Base-by-base conservation (phyloP, 2,888 invertebrate genomes). In the Plagodis pulveraria region DNA sequence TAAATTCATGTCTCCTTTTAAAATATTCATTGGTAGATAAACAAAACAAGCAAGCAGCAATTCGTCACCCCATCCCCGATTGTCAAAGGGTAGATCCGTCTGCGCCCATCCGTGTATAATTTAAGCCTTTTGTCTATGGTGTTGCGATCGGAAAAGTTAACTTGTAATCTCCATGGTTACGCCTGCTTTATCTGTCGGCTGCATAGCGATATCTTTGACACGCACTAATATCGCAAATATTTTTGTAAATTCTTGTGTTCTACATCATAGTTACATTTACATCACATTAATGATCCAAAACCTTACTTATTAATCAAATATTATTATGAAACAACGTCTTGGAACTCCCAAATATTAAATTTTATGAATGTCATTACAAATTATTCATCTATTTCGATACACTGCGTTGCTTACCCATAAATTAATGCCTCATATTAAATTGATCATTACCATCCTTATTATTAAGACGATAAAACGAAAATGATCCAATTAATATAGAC, bases 111-210 rank as follows among this genome's bases (percentile, higher is more conserved):
- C 90, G 84, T 87, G 84, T 83, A 83, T 88, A 89, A 90, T 90
- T 84, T 84, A 83, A 86, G 80, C 85, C 82, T 83, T 66, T 91
- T 91, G 91, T 91, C 89, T 91, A 84, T 85, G 89, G 87, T 83
- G 91, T 88, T 84, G 79, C 87, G 89, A 88, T 89, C 86, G 87
- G 86, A 87, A 88, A 91, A 91, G 88, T 91, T 91, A 84, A 88
- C 83, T 88, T 89, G 84, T 90, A 88, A 89, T 90, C 87, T 89
- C 84, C 82, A 86, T 84, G 89, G 86, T 79, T 69, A 55, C 69
- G 63, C 64, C 58, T 42, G 59, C 63, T 69, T 65, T 65, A 52
- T 66, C 60, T 53, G 51, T 41, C 56, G n/a, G 38, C 43, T 65
- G 59, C 65, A 58, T 60, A 53, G 59, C 62, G 58, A 56, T 41